A percentile compares a stretch with the other conserved stretches of the same genome.
Evolutionary conservation across 2,113 vertebrate genomes (phyloP).

Genomic region (Cercocebus atys): DNA sequence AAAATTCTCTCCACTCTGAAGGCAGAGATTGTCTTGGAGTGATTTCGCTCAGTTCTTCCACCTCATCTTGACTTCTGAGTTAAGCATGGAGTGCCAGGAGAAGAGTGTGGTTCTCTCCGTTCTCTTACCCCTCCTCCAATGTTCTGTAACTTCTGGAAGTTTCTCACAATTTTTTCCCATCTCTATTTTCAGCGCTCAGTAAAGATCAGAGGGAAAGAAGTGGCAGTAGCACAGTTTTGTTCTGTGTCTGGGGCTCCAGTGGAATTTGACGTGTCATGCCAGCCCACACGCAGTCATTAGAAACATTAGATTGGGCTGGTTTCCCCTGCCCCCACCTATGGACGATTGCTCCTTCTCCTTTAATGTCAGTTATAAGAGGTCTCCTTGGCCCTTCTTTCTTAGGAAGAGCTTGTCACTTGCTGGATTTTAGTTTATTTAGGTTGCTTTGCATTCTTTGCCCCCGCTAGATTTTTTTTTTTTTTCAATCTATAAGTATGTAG

Average conservation of each 20-base stretch:
- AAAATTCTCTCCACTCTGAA: background rate
- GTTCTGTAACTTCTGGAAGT: background rate
- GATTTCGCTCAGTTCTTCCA: background rate
- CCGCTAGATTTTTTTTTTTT: background rate
- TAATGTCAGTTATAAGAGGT: background rate
- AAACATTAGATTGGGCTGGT: background rate
- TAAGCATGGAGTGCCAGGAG: background rate
- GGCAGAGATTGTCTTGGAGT: background rate
- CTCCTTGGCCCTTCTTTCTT: background rate
- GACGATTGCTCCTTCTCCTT: background rate
- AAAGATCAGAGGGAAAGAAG: background rate
- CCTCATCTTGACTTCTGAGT: background rate
- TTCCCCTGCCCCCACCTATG: background rate
- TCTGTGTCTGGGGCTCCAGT: background rate
- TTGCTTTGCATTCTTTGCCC: background rate
- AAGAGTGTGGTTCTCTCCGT: background rate
- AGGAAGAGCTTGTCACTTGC: background rate
- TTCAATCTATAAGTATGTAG: background rate
- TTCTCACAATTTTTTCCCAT: background rate
- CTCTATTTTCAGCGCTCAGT: constrained; percentile 7
- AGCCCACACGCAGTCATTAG: background rate
- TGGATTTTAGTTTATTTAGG: background rate
- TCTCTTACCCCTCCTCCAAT: background rate
- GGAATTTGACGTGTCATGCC: background rate
- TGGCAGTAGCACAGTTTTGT: background rate